These are phyloP conservation scores for Rhinoderma darwinii DNA, from an alignment of 2,113 vertebrate genomes.

Conservation along the genomic window DNA sequence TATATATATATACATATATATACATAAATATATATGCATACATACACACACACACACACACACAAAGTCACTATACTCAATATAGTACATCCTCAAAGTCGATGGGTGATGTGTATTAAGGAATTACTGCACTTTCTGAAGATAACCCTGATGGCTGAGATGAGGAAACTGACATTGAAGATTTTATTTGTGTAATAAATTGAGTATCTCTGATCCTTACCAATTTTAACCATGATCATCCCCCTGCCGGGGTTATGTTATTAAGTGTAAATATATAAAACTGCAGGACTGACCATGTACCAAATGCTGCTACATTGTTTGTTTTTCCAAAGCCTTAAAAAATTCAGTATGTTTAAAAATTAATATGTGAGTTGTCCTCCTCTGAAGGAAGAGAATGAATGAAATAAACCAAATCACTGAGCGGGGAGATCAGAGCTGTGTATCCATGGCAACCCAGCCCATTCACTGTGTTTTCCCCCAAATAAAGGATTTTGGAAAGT, in stretches of 20 bases:
- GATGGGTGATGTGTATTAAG: no score
- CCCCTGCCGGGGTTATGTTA: neutral
- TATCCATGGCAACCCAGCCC: conserved; percentile 46
- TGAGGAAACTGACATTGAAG: neutral
- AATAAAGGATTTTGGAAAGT: conserved; percentile 37
- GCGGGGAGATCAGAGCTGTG: conserved; percentile 34
- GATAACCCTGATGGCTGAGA: no score
- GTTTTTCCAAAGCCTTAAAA: conserved; percentile 35
- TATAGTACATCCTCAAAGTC: no score
- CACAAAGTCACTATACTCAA: no score
- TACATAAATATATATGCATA: no score
- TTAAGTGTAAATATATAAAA: conserved; percentile 22
- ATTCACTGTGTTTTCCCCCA: conserved; percentile 33
- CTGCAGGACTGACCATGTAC: neutral
- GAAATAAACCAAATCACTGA: conserved; percentile 46
- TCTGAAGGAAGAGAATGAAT: conserved; percentile 44
- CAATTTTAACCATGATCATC: neutral
- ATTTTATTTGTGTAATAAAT: neutral
- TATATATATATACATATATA: no score
- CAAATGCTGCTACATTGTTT: conserved; percentile 5
- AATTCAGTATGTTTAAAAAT: conserved; percentile 45
- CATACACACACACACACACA: no score
- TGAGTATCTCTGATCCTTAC: neutral
- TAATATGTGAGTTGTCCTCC: conserved; percentile 30
- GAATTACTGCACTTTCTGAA: neutral